Evolutionary conservation across 2,888 invertebrate genomes (phyloP).

Genomic region (Drosophila affinis): DNA sequence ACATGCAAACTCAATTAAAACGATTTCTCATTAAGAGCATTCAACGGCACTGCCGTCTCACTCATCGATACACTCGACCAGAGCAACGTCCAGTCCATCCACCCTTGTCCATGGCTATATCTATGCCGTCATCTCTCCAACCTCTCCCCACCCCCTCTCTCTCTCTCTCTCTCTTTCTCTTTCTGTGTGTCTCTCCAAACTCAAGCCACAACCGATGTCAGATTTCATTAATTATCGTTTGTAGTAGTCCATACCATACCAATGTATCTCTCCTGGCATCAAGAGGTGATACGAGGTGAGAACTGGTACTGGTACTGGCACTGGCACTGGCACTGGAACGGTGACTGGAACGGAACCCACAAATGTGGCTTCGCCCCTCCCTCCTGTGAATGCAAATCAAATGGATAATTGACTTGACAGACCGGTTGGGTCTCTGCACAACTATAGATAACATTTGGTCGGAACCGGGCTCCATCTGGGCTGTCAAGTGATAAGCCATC

Average conservation of each 20-base stretch:
- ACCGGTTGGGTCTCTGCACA: conserved; percentile 11
- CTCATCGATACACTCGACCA: conserved; percentile 62
- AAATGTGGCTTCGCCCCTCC: not conserved
- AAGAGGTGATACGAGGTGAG: not conserved
- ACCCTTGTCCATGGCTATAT: not conserved
- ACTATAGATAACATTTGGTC: not conserved
- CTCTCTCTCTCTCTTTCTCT: not conserved
- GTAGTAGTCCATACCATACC: conserved; percentile 72
- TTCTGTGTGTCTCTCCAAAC: not conserved
- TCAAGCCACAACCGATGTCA: conserved; percentile 52
- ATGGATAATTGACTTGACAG: conserved; percentile 34
- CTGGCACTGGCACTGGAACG: not conserved
- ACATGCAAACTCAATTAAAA: conserved; percentile 81
- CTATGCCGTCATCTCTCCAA: not conserved
- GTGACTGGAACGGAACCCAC: not conserved
- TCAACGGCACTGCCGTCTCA: conserved; percentile 55
- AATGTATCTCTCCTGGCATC: not conserved
- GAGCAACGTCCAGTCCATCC: not conserved
- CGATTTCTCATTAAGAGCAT: conserved; percentile 75
- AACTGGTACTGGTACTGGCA: not conserved
- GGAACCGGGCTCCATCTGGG: not conserved
- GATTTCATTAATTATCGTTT: conserved; percentile 80
- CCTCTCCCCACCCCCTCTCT: not conserved
- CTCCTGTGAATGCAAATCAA: conserved; percentile 18
- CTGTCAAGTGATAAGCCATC: not conserved